These are phyloP conservation scores for Alligator mississippiensis DNA, from an alignment of 2,113 vertebrate species.

Conservation along the genomic window DNA sequence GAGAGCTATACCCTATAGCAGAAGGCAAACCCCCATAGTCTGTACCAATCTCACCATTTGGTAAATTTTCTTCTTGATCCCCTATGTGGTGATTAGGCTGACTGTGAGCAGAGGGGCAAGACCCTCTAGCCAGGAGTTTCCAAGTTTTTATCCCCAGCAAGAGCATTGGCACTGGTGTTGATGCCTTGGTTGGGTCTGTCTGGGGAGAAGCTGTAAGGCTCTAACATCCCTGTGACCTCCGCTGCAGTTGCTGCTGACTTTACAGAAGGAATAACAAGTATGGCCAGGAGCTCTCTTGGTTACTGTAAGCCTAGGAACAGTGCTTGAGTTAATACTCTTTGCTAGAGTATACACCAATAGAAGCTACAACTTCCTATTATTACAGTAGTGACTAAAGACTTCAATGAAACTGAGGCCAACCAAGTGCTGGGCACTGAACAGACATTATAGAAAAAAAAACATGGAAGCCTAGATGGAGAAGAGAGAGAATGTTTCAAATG, in stretches of 20 bases:
- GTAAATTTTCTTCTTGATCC: no score
- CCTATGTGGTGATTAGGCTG: no score
- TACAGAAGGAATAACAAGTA: not conserved
- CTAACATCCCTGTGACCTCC: fast-evolving
- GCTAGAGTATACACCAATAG: not conserved
- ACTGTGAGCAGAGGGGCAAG: no score
- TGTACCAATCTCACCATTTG: no score
- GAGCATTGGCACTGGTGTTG: not conserved
- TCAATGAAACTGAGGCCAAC: not conserved
- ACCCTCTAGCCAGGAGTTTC: no score
- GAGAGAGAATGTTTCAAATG: not conserved
- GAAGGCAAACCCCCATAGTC: no score
- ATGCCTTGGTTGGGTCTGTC: not conserved
- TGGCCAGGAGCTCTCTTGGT: not conserved
- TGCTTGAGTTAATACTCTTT: not conserved
- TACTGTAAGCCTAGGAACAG: not conserved
- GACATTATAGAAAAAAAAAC: not conserved
- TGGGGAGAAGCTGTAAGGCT: not conserved
- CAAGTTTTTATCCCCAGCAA: no score
- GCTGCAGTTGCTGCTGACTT: not conserved
- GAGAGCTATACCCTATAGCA: no score
- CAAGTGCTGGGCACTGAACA: fast-evolving
- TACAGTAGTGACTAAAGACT: not conserved
- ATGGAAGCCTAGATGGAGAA: not conserved
- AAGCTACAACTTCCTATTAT: not conserved